Evolutionary conservation across 2,113 vertebrate species (phyloP).

Genomic region (Microcebus jonahi): DNA sequence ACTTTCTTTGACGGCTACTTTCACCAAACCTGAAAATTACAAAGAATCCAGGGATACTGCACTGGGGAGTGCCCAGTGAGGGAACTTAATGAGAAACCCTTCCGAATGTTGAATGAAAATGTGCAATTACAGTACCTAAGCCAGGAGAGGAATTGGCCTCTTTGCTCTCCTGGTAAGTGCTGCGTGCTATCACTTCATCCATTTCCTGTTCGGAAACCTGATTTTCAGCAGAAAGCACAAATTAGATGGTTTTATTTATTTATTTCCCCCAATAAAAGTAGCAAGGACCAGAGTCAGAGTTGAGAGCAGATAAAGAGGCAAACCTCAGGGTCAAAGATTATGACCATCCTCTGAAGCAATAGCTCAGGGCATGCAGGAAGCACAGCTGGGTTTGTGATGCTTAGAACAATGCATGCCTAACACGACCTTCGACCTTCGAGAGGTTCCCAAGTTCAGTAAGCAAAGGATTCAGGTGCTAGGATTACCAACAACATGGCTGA

Average conservation of each 20-base stretch:
- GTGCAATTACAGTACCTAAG: conserved; percentile 87
- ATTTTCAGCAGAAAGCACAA: conserved; percentile 61
- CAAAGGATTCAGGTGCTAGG: not conserved
- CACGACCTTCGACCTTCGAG: not conserved
- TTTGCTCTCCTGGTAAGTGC: conserved; percentile 92
- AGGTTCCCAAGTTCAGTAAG: not conserved
- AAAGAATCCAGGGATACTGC: not conserved
- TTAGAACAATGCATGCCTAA: not conserved
- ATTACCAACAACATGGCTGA: not conserved
- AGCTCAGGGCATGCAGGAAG: not conserved
- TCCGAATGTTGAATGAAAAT: not conserved
- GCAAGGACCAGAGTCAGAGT: not conserved
- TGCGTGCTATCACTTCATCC: conserved; percentile 94
- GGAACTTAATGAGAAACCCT: not conserved
- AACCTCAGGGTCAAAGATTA: not conserved
- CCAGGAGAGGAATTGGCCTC: conserved; percentile 84
- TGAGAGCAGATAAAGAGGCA: not conserved
- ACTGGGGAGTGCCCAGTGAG: not conserved
- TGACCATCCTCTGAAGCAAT: not conserved
- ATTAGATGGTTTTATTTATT: conserved; percentile 56
- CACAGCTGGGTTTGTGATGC: not conserved
- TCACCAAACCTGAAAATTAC: not conserved
- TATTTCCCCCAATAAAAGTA: not conserved
- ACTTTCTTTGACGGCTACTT: not conserved
- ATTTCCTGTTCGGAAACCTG: conserved; percentile 98